Evolutionary conservation across 1,140 invertebrate species (phyloP).

Genomic region (Polyergus mexicanus): DNA sequence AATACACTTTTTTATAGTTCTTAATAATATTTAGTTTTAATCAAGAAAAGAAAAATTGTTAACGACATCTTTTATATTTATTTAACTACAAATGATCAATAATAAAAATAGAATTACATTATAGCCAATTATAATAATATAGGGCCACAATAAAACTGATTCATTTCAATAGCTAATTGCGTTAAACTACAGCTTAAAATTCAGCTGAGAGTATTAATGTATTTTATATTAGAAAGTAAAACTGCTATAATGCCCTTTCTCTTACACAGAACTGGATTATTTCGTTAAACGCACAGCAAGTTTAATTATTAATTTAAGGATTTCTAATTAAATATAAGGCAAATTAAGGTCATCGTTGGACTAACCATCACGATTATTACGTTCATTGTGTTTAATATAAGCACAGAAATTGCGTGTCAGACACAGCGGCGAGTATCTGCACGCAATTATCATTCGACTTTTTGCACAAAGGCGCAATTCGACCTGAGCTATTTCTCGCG

Average conservation of each 20-base stretch:
- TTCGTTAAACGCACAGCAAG: conserved; percentile 12
- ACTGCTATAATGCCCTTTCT: conserved; percentile 6
- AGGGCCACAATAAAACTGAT: not conserved
- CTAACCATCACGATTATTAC: conserved; percentile 31
- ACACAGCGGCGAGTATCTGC: not conserved
- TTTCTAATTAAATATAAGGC: conserved; percentile 27
- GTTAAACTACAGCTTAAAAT: not conserved
- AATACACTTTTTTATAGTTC: too few species aligned
- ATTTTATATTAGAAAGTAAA: conserved; percentile 51
- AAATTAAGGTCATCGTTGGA: conserved; percentile 2
- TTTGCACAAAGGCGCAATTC: not conserved
- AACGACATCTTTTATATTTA: not conserved
- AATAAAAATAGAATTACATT: not conserved
- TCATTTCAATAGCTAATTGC: not conserved
- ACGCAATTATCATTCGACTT: conserved; percentile 32
- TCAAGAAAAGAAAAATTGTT: not conserved
- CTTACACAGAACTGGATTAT: not conserved
- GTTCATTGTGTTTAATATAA: conserved; percentile 15
- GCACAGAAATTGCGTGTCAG: conserved; percentile 9
- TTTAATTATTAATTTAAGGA: conserved; percentile 48
- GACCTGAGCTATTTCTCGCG: not conserved
- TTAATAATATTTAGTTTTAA: too few species aligned
- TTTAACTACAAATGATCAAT: conserved; percentile 1
- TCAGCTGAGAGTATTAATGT: conserved; percentile 7
- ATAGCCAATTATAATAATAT: not conserved